A percentile compares a stretch with the other conserved stretches of the same genome.
phyloP scores from a whole-genome alignment of 2,113 vertebrate genomes.

The Carollia perspicillata region DNA sequence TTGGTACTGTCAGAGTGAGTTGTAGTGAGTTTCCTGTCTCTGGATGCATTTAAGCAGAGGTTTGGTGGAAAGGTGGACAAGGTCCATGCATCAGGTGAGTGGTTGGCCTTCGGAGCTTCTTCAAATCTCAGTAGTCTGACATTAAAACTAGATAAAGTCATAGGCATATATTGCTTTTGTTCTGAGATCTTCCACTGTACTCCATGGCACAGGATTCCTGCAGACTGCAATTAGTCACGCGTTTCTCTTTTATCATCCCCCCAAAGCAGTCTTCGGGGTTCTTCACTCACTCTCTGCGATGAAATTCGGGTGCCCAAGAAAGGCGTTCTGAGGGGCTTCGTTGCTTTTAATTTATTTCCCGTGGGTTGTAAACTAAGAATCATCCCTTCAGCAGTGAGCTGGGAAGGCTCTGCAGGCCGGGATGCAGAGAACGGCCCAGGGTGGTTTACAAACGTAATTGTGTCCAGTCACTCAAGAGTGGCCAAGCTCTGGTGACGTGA shows the following conservation, averaged over 20 bases:
- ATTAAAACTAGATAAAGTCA: not conserved
- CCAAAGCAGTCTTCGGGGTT: not conserved
- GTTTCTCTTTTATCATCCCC: not conserved
- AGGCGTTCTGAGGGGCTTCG: constrained; percentile 8
- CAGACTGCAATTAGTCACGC: not conserved
- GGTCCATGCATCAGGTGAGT: not conserved
- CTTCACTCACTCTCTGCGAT: not conserved
- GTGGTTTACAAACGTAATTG: constrained; percentile 2
- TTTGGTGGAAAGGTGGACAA: not conserved
- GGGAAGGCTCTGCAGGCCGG: not conserved
- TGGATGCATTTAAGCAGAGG: not conserved
- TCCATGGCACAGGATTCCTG: not conserved
- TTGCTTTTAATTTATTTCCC: not conserved
- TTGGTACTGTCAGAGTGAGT: not conserved
- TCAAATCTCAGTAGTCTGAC: not conserved
- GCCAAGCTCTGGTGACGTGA: not conserved
- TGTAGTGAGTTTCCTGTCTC: not conserved
- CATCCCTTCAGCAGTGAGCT: constrained; percentile 20
- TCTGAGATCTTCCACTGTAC: not conserved
- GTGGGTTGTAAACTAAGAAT: not conserved
- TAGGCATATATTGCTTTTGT: not conserved
- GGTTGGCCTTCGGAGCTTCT: not conserved
- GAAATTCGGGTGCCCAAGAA: not conserved
- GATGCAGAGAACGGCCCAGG: not conserved
- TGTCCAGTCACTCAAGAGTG: not conserved